Percentiles rank a stretch among this genome's conserved stretches.
phyloP scores from a whole-genome alignment of 2,113 vertebrate species.

The Aegypius monachus region DNA sequence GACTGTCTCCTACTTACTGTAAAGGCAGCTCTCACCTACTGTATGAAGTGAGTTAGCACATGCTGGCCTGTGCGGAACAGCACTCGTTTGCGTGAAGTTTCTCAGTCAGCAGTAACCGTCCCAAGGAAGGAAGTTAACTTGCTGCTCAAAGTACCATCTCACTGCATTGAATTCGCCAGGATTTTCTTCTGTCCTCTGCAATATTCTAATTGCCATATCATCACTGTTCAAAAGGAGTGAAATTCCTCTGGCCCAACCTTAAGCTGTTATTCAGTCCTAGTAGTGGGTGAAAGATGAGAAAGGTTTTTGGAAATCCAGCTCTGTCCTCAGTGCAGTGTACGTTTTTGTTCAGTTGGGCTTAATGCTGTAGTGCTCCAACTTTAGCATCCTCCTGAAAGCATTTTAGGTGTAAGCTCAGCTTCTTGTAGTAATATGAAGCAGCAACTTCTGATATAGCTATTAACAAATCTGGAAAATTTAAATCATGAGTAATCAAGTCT shows the following conservation, averaged over 20 bases:
- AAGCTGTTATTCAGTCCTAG: background rate
- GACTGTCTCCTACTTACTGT: background rate
- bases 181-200: background rate
- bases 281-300: background rate
- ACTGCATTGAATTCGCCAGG: background rate
- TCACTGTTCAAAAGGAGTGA: background rate
- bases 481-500: constrained; percentile 38
- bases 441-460: constrained; percentile 17
- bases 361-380: background rate
- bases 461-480: constrained; percentile 23
- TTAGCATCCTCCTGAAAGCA: background rate
- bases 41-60: background rate
- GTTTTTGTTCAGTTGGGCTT: background rate
- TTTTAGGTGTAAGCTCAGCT: background rate
- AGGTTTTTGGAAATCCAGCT: background rate
- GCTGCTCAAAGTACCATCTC: background rate
- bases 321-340: background rate
- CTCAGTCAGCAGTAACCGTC: background rate
- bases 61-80: background rate
- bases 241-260: rapidly evolving
- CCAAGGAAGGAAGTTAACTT: background rate
- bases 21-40: background rate
- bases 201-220: background rate
- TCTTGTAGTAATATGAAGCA: background rate
- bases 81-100: background rate